Conservation (phyloP, 2,797 vertebrate genomes). For the Cheirogaleus major region DNA sequence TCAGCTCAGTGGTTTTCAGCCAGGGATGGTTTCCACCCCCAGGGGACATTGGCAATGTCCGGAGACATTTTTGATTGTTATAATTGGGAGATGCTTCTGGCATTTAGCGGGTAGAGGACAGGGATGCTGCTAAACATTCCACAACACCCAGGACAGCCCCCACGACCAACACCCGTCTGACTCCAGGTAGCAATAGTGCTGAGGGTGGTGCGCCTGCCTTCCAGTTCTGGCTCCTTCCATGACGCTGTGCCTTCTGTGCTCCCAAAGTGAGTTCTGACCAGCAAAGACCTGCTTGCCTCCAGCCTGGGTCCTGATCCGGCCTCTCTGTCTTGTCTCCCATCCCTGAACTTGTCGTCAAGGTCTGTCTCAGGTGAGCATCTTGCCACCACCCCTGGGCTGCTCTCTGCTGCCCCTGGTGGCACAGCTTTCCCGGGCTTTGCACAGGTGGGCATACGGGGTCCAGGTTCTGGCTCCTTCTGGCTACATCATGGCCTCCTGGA, state of each 20-base stretch:
- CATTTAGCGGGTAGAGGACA: neutral
- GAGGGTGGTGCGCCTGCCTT: accelerated
- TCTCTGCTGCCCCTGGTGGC: neutral
- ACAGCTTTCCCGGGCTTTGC: neutral
- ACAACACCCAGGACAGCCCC: accelerated
- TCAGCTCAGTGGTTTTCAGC: neutral
- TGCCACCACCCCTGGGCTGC: accelerated
- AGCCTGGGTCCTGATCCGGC: neutral
- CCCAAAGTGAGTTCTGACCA: neutral
- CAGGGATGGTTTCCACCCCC: neutral
- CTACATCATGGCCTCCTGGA: neutral
- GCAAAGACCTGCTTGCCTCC: accelerated
- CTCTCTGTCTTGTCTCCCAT: neutral
- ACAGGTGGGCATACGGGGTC: neutral
- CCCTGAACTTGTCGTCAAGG: neutral
- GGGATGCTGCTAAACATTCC: neutral
- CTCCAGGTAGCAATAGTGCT: neutral
- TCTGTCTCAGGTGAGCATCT: neutral
- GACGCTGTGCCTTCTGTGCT: neutral
- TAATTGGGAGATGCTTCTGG: neutral
- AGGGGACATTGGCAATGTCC: neutral
- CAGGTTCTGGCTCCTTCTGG: neutral
- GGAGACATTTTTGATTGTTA: neutral
- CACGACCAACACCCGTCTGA: neutral
- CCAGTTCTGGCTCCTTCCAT: neutral